phyloP scores from a whole-genome alignment of 2,113 vertebrate genomes.

The Albula goreensis region DNA sequence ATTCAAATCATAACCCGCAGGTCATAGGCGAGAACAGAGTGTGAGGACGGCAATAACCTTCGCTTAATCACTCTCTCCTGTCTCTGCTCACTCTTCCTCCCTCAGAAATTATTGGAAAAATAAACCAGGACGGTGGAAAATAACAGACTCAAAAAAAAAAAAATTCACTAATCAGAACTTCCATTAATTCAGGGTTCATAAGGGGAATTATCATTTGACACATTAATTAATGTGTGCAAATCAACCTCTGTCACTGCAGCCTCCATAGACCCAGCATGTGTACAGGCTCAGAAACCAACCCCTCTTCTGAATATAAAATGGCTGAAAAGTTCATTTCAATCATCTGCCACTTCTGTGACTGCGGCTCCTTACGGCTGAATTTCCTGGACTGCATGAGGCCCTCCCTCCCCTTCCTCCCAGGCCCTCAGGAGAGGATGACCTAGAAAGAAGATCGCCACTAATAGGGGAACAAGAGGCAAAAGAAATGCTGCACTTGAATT shows the following conservation, averaged over 20 bases:
- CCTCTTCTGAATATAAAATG: background rate
- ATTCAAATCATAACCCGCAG: background rate
- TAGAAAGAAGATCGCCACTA: background rate
- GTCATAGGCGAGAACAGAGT: background rate
- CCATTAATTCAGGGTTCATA: conserved; percentile 1
- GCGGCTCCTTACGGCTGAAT: background rate
- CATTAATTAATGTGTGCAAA: conserved; percentile 7
- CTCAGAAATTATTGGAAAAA: background rate
- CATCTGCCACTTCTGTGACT: background rate
- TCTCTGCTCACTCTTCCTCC: background rate
- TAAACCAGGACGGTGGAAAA: background rate
- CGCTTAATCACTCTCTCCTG: background rate
- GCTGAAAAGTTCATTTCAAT: too few species aligned
- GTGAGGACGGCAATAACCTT: background rate
- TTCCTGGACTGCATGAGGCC: background rate
- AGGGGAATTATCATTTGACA: conserved; percentile 9
- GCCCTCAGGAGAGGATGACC: background rate
- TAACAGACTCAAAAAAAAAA: background rate
- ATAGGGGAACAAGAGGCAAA: background rate
- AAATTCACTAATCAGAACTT: background rate
- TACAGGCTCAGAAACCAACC: background rate
- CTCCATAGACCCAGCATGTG: background rate
- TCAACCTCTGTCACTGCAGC: background rate
- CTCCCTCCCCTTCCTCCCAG: background rate
- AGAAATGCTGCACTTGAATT: background rate